A percentile compares a stretch with the other conserved stretches of the same genome.
These are phyloP conservation scores for Laterallus jamaicensis DNA, from an alignment of 2,113 vertebrate species.

Conservation along the genomic window DNA sequence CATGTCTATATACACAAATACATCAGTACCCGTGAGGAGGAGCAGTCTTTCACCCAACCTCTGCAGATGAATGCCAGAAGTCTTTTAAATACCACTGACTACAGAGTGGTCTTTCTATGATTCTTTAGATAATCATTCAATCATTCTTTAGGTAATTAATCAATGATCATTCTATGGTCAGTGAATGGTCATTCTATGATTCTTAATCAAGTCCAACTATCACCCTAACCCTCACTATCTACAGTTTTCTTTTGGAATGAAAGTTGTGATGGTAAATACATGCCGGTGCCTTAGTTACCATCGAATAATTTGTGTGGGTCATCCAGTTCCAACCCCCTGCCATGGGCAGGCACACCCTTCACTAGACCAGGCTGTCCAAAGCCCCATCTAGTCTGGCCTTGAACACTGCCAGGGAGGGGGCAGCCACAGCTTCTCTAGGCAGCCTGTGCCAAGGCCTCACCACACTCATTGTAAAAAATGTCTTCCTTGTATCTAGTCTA, in stretches of 20 bases:
- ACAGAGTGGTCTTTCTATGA: too few species aligned
- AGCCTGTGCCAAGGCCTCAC: not conserved
- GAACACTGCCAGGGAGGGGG: not conserved
- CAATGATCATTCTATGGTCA: too few species aligned
- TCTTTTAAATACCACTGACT: too few species aligned
- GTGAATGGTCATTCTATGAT: too few species aligned
- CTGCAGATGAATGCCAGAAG: not conserved
- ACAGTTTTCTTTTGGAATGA: not conserved
- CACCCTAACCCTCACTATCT: too few species aligned
- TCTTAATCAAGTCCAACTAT: too few species aligned
- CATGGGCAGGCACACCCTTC: not conserved
- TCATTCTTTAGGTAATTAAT: too few species aligned
- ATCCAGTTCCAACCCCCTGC: not conserved
- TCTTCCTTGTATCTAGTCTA: not conserved
- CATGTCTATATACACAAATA: not conserved
- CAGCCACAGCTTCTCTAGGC: not conserved
- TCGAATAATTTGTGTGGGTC: not conserved
- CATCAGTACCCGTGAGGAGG: not conserved
- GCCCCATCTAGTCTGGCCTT: not conserved
- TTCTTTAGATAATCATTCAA: too few species aligned
- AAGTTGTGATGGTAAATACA: not conserved
- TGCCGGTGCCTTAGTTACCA: not conserved
- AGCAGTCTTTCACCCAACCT: not conserved
- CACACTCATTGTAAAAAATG: rapidly evolving
- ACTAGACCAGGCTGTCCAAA: not conserved